Evolutionary conservation across 2,113 vertebrate genomes (phyloP).

Genomic region (Ibidorhyncha struthersii): DNA sequence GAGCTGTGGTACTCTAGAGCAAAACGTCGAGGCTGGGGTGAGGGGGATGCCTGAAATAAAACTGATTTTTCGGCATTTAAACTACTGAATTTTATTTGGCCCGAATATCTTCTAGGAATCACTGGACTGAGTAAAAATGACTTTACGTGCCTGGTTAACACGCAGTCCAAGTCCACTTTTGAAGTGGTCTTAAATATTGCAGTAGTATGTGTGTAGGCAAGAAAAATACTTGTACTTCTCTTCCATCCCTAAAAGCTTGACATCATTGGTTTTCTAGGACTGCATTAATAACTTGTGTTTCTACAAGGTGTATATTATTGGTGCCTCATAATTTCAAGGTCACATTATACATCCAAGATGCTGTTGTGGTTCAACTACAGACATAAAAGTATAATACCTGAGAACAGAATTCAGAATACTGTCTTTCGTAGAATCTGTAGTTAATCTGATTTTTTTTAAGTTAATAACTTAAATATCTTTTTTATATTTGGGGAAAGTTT

Average conservation of each 20-base stretch:
- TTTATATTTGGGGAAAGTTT: neutral
- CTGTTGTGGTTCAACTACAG: neutral
- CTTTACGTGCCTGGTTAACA: neutral
- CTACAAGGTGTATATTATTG: neutral
- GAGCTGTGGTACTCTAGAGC: neutral
- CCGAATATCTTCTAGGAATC: neutral
- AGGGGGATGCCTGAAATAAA: neutral
- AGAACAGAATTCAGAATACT: neutral
- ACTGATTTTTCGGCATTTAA: neutral
- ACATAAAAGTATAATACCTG: neutral
- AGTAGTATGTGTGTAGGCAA: neutral
- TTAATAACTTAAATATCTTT: neutral
- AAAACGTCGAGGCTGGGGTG: neutral
- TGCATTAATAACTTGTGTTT: neutral
- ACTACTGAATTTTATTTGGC: neutral
- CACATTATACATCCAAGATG: neutral
- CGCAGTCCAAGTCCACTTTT: neutral
- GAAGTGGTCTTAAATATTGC: neutral
- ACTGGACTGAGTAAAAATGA: neutral
- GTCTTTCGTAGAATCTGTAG: neutral
- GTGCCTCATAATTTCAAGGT: neutral
- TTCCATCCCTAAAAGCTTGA: neutral
- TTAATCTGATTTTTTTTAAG: neutral
- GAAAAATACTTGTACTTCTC: neutral
- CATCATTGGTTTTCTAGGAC: neutral